Evolutionary conservation across 2,888 invertebrate species (phyloP).

Genomic region (Oithona nana): DNA sequence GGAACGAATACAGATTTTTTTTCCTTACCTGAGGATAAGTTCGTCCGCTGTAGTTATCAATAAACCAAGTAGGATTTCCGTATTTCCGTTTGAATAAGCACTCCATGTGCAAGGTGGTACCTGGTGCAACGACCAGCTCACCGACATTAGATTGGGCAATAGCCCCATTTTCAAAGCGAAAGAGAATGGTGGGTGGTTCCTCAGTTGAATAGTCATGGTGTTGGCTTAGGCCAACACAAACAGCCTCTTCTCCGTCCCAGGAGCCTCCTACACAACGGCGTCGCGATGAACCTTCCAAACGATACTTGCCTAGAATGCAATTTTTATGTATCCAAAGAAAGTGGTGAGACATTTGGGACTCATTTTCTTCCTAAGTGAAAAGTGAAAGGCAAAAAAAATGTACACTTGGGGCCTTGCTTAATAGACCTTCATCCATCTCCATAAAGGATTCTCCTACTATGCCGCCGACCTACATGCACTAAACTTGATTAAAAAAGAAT

Average conservation of each 20-base stretch:
- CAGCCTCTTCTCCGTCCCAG: conserved; percentile 59
- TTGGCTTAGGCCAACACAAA: conserved; percentile 61
- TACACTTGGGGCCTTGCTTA: too few relatives aligned
- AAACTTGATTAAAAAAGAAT: too few relatives aligned
- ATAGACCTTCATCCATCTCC: too few relatives aligned
- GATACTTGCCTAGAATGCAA: conserved; percentile 49
- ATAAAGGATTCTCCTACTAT: too few relatives aligned
- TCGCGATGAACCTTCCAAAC: conserved; percentile 51
- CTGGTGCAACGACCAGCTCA: conserved; percentile 62
- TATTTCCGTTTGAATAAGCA: conserved; percentile 69
- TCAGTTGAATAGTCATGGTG: conserved; percentile 71
- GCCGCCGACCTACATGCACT: too few relatives aligned
- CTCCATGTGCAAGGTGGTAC: conserved; percentile 66
- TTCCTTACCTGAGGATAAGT: conserved; percentile 9
- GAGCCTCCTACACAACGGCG: conserved; percentile 53
- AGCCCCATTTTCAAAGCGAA: conserved; percentile 58
- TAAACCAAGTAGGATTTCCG: conserved; percentile 64
- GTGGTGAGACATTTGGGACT: background rate
- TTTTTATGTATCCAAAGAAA: too few relatives aligned
- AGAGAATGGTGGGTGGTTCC: conserved; percentile 62
- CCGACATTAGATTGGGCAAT: conserved; percentile 73
- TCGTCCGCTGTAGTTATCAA: conserved; percentile 14
- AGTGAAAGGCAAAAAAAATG: too few relatives aligned
- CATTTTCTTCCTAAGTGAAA: too few relatives aligned
- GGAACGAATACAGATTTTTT: too few relatives aligned